These are phyloP conservation scores for Tamandua tetradactyla DNA, from an alignment of 2,797 vertebrate species.

Conservation along the genomic window DNA sequence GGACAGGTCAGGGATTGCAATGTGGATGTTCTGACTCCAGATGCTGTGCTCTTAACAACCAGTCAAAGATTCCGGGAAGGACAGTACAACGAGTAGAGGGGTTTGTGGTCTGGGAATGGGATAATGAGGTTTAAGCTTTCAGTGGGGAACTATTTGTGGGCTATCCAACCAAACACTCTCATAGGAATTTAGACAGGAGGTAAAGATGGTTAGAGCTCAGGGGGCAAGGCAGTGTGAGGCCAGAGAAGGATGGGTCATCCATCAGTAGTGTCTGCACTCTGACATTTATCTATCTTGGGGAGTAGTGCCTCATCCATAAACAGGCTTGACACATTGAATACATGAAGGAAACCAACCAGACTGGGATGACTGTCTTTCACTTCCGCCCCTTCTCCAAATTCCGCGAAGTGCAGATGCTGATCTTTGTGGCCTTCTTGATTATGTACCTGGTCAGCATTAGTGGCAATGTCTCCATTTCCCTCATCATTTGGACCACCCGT, in stretches of 20 bases:
- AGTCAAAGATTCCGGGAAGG: background rate
- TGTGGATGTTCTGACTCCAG: no score
- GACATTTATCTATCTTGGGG: background rate
- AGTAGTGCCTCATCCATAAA: fast-evolving
- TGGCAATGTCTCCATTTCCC: background rate
- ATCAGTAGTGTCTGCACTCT: background rate
- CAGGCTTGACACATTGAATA: fast-evolving
- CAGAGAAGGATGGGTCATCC: background rate
- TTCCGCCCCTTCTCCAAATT: conserved; percentile 59
- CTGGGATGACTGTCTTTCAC: conserved; percentile 6
- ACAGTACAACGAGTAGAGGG: background rate
- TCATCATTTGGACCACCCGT: background rate
- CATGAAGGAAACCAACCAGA: background rate
- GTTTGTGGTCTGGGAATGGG: background rate
- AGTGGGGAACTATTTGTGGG: background rate
- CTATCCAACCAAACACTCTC: background rate
- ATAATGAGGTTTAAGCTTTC: background rate
- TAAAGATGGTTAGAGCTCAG: background rate
- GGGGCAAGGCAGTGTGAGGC: background rate
- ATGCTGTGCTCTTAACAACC: background rate
- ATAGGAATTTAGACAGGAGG: background rate
- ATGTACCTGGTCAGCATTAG: conserved; percentile 35
- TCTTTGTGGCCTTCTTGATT: conserved; percentile 30
- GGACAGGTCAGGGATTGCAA: background rate
- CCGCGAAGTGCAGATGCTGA: background rate